Conservation (phyloP, 2,113 vertebrate species). For the Ancistrus triradiatus region DNA sequence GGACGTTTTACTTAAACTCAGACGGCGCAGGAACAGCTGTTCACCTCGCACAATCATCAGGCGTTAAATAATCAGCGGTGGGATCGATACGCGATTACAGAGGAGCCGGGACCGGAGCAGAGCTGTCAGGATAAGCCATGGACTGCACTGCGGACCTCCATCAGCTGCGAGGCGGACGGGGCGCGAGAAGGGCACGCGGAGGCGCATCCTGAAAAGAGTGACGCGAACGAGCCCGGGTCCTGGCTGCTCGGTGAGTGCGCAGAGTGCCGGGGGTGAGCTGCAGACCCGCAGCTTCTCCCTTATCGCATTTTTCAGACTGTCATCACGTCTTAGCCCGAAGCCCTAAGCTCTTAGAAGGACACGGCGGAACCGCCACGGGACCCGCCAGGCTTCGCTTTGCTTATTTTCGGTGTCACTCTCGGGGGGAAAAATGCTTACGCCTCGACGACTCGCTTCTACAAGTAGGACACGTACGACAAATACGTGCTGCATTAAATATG, state of each 20-base stretch:
- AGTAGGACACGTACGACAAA: no score
- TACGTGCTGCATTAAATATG: no score
- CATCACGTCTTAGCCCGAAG: slow-evolving; percentile 12
- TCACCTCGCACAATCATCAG: no score
- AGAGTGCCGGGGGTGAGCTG: no score
- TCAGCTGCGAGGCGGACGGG: no score
- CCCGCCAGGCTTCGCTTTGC: background rate
- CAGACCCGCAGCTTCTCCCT: background rate
- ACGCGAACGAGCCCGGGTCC: slow-evolving; percentile 14
- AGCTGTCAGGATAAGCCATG: slow-evolving; percentile 22
- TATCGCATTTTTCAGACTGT: background rate
- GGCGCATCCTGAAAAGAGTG: background rate
- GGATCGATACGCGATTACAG: background rate
- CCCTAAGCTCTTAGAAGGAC: background rate
- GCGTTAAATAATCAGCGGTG: background rate
- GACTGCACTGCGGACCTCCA: background rate
- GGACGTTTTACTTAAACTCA: no score
- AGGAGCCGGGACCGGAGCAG: background rate
- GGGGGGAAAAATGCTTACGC: no score
- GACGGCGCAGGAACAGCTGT: no score
- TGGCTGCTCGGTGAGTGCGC: background rate
- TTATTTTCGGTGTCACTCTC: background rate
- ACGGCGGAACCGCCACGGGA: background rate
- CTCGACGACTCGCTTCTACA: no score
- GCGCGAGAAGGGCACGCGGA: background rate